phyloP scores from a whole-genome alignment of 2,797 vertebrate genomes.

The Rhinophrynus dorsalis region DNA sequence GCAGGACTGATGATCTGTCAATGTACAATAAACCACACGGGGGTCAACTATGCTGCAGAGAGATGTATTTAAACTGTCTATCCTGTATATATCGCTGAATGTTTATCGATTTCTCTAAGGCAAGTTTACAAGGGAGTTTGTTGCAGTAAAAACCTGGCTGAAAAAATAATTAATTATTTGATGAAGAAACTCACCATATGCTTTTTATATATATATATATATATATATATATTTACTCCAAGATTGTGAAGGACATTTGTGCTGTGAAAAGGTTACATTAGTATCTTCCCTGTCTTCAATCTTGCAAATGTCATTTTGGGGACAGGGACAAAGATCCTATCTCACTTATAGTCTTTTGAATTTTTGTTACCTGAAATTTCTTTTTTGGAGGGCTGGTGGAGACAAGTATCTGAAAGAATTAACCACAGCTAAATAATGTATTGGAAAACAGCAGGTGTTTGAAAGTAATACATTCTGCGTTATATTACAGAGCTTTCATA shows the following conservation, averaged over 20 bases:
- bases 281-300: neutral
- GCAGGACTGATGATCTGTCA: conserved; percentile 53
- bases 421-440: neutral
- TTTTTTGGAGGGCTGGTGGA: conserved; percentile 3
- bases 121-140: conserved; percentile 66
- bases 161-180: conserved; percentile 48
- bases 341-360: neutral
- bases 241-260: conserved; percentile 61
- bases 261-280: conserved; percentile 55
- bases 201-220: conserved; percentile 50
- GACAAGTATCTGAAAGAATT: too few species aligned
- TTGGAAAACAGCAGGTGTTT: neutral
- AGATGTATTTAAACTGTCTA: conserved; percentile 69
- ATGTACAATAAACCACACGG: conserved; percentile 66
- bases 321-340: neutral
- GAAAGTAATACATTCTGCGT: conserved; percentile 8
- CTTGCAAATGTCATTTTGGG: neutral
- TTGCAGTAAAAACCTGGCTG: conserved; percentile 66
- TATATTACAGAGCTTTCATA: conserved; percentile 3
- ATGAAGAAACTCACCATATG: conserved; percentile 60
- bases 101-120: conserved; percentile 52
- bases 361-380: conserved; percentile 9
- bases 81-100: conserved; percentile 64
- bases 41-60: conserved; percentile 61
- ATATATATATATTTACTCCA: conserved; percentile 54